Conservation (phyloP, 2,113 vertebrate genomes). For the Clarias gariepinus region DNA sequence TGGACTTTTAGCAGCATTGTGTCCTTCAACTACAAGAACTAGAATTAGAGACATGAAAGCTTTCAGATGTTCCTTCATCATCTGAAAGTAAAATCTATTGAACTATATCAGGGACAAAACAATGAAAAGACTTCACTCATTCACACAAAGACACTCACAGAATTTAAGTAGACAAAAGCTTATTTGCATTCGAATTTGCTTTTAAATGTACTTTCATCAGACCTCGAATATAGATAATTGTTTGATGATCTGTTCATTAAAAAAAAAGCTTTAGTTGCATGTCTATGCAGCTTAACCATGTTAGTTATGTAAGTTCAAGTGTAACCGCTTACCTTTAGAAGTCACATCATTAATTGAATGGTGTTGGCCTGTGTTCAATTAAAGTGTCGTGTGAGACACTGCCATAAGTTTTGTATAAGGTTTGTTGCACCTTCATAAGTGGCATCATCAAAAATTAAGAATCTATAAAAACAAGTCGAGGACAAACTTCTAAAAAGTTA, state of each 20-base stretch:
- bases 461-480: too few relatives aligned
- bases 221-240: not conserved
- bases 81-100: slow-evolving; percentile 5
- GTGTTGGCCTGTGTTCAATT: not conserved
- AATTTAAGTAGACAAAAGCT: not conserved
- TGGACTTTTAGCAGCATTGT: not conserved
- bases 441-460: not conserved
- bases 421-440: not conserved
- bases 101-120: not conserved
- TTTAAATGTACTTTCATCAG: not conserved
- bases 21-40: slow-evolving; percentile 1
- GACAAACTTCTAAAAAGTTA: not conserved
- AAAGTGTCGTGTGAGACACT: not conserved
- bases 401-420: not conserved
- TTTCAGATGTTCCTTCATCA: slow-evolving; percentile 15
- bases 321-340: too few relatives aligned
- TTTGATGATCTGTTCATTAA: not conserved
- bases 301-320: too few relatives aligned
- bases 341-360: too few relatives aligned
- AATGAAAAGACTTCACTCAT: not conserved
- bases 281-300: not conserved
- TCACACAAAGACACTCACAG: too few relatives aligned
- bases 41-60: slow-evolving; percentile 1
- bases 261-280: not conserved
- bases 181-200: not conserved